Evolutionary conservation across 2,888 invertebrate species (phyloP).

Genomic region (Agonopterix heracliana): DNA sequence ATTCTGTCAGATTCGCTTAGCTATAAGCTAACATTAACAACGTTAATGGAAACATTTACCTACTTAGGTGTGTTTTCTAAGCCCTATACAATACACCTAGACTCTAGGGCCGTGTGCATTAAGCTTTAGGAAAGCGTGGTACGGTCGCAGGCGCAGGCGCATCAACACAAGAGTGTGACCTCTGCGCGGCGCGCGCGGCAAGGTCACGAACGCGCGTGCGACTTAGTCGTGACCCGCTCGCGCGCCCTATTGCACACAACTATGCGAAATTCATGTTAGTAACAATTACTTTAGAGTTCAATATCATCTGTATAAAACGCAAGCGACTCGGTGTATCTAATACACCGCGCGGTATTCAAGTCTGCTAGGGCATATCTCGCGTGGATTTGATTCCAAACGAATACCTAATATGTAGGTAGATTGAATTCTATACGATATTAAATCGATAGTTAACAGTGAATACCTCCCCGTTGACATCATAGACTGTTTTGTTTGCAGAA

Average conservation of each 20-base stretch:
- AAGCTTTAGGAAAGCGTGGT: slow-evolving; percentile 39
- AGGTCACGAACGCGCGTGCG: slow-evolving; percentile 76
- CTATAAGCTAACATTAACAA: too few relatives aligned
- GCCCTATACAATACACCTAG: too few relatives aligned
- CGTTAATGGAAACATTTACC: too few relatives aligned
- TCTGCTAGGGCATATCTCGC: slow-evolving; percentile 35
- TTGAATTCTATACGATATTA: slow-evolving; percentile 22
- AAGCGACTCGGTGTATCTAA: slow-evolving; percentile 47
- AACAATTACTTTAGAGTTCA: slow-evolving; percentile 54
- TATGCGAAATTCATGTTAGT: slow-evolving; percentile 46
- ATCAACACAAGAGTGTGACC: slow-evolving; percentile 68
- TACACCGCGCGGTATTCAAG: slow-evolving; percentile 36
- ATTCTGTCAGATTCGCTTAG: too few relatives aligned
- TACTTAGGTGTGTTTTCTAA: too few relatives aligned
- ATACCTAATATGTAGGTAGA: slow-evolving; percentile 22
- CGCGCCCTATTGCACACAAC: slow-evolving; percentile 44
- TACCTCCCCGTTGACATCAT: slow-evolving; percentile 57
- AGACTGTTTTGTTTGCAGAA: slow-evolving; percentile 38
- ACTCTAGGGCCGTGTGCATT: slow-evolving; percentile 7
- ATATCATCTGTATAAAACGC: slow-evolving; percentile 37
- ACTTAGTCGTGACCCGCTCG: slow-evolving; percentile 73
- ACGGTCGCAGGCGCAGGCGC: slow-evolving; percentile 41
- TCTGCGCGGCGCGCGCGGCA: slow-evolving; percentile 67
- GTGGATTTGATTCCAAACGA: slow-evolving; percentile 37
- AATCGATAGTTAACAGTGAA: slow-evolving; percentile 26